Evolutionary conservation across 2,888 invertebrate genomes (phyloP), one percentile per base, ranked within the genome.

Genomic region (Thera obeliscata): DNA sequence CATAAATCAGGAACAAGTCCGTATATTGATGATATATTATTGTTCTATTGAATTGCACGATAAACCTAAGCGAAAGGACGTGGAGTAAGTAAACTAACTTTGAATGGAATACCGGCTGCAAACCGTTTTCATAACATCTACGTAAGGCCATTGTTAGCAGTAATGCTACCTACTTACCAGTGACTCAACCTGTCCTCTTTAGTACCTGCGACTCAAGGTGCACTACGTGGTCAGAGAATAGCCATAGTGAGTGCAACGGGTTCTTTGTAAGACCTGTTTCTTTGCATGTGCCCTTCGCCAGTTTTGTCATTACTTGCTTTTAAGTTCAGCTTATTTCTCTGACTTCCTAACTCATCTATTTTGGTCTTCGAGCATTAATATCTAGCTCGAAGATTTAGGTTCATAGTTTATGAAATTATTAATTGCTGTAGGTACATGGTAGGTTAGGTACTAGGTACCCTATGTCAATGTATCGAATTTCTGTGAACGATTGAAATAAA

Each of bases 181-280:
- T 74, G 72, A 69, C 67, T 74, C 74, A 74, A 68, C 71, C 61
- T 68, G 68, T 74, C 71, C 67, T 71, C 65, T 49, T 52, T 3
- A 8, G 55, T 68, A 12, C 22, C 9, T 57, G 63, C 61, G 48
- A 68, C 56, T 65, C 73, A 71, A 73, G 71, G 73, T 71, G 71
- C 71, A 64, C 58, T 64, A 63, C 64, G 67, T 68, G 70, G 69
- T 61, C 65, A 65, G 52, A 67, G 56, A 64, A 66, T 67, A 63
- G 57, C 67, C 69, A 69, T 64, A 73, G 67, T 69, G 57, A 63
- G 56, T 63, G 58, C 65, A 65, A 69, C 65, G 65, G 60, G 66
- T 61, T 61, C 52, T 55, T 55, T 61, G 61, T 56, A 64, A 43
- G 66, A 69, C 69, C 69, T 66, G 69, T 69, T 69, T 62, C 52